Evolutionary conservation across 2,113 vertebrate species (phyloP).

Genomic region (Orthonyx spaldingii): DNA sequence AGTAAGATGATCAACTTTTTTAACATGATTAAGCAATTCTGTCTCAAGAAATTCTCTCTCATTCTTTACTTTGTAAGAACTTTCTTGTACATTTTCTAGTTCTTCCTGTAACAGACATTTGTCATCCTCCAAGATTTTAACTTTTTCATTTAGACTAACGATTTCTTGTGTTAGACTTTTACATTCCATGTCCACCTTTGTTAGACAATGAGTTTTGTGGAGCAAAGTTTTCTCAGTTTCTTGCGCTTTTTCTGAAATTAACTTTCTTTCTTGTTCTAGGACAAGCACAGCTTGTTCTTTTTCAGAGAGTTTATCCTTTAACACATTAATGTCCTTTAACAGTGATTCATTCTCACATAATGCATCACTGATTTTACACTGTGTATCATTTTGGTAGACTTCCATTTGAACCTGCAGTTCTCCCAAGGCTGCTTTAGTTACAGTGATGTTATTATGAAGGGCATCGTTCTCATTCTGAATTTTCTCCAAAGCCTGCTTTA

Average conservation of each 20-base stretch:
- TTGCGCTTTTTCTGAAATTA: constrained; percentile 53
- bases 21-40: constrained; percentile 76
- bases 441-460: constrained; percentile 60
- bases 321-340: constrained; percentile 62
- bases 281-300: constrained; percentile 64
- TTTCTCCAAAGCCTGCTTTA: constrained; percentile 60
- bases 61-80: constrained; percentile 80
- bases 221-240: constrained; percentile 57
- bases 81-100: constrained; percentile 81
- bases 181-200: constrained; percentile 65
- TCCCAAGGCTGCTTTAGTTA: constrained; percentile 62
- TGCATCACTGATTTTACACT: constrained; percentile 69
- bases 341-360: constrained; percentile 71
- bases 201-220: constrained; percentile 50
- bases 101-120: constrained; percentile 85
- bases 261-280: constrained; percentile 67
- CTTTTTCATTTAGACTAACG: constrained; percentile 77
- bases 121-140: constrained; percentile 84
- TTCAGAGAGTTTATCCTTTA: constrained; percentile 69
- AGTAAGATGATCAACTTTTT: constrained; percentile 76
- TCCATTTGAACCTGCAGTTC: constrained; percentile 70
- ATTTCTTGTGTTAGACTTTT: constrained; percentile 67
- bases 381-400: constrained; percentile 60
- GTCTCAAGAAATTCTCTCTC: constrained; percentile 86
- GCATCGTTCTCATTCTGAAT: constrained; percentile 68